Evolutionary conservation across 2,797 vertebrate genomes (phyloP), one percentile per base, ranked within the genome.

Genomic region (Eleutherodactylus coqui): DNA sequence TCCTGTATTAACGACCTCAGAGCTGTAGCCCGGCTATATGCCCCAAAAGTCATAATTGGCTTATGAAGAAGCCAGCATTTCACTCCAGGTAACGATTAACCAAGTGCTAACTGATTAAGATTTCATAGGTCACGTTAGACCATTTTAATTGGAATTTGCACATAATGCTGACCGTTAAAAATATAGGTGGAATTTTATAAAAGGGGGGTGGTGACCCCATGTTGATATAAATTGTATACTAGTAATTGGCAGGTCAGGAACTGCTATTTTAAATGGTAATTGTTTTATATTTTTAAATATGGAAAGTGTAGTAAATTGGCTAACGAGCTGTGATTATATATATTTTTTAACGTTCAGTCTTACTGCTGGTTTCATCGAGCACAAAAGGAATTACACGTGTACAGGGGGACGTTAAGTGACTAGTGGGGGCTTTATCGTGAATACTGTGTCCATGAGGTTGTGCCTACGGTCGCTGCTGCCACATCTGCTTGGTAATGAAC

Each of bases 51-150:
- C 27, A 16, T 9, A 11, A 45, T 53, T 47, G 58, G 29, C 21
- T 78, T 34, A 70, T 38, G 38, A 32, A 60, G 36, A 75, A 76
- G 64, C 67, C 75, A 73, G 19, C 1, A 60, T 73, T 87, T 47
- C 34, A 16, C 49, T 69, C 36, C 49, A 79, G 45, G 27, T 60
- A 69, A 53, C 17, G 10, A 24, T 32, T 38, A 75, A 43, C 70
- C 34, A 45, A 41, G 47, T 38, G 49, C 34, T 32, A 67, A 69
- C 17, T 34, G 6, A 76, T 27, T 76, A 24, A 32, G 43, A 16
- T 67, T 43, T 60, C n/a, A 47, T 49, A 38, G 45, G 32, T 76
- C 29, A 51, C 0, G 43, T 45, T 17, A 72, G 38, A 60, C 38
- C 51, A 64, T 27, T 8, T n/a, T 64, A 1, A 21, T 69, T 34